A percentile compares a stretch with the other conserved stretches of the same genome.
Conservation (phyloP, 2,888 invertebrate genomes). For the Sinohyriopsis cumingii region DNA sequence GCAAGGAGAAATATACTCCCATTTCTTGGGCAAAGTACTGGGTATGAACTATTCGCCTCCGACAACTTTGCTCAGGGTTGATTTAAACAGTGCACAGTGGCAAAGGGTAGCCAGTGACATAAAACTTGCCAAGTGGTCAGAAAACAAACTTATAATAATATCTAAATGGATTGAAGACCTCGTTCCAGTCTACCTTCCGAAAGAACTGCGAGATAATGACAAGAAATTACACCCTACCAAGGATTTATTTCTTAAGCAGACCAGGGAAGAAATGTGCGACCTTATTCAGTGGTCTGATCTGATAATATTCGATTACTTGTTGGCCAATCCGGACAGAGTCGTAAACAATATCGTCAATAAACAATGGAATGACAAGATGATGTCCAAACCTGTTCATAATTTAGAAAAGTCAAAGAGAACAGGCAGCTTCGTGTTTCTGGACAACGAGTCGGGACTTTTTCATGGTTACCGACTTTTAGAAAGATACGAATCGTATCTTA, state of each 20-base stretch:
- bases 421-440: conserved; percentile 84
- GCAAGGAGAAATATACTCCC: conserved; percentile 91
- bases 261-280: conserved; percentile 54
- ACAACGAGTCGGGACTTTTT: conserved; percentile 78
- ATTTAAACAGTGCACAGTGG: conserved; percentile 71
- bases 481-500: conserved; percentile 88
- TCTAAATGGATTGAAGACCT: conserved; percentile 79
- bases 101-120: conserved; percentile 77
- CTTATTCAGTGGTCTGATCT: conserved; percentile 90
- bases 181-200: conserved; percentile 84
- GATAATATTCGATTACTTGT: conserved; percentile 89
- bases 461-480: conserved; percentile 89
- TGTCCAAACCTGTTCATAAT: conserved; percentile 91
- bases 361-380: conserved; percentile 91
- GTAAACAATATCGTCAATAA: conserved; percentile 91
- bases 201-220: conserved; percentile 80
- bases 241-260: conserved; percentile 27
- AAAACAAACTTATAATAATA: conserved; percentile 85
- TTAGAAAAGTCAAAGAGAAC: conserved; percentile 79
- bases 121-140: conserved; percentile 85
- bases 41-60: conserved; percentile 83
- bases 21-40: conserved; percentile 84
- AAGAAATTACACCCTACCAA: conserved; percentile 35
- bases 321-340: conserved; percentile 90
- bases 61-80: conserved; percentile 80